Conservation (phyloP, 2,888 invertebrate genomes). For the Athalia cordata region DNA sequence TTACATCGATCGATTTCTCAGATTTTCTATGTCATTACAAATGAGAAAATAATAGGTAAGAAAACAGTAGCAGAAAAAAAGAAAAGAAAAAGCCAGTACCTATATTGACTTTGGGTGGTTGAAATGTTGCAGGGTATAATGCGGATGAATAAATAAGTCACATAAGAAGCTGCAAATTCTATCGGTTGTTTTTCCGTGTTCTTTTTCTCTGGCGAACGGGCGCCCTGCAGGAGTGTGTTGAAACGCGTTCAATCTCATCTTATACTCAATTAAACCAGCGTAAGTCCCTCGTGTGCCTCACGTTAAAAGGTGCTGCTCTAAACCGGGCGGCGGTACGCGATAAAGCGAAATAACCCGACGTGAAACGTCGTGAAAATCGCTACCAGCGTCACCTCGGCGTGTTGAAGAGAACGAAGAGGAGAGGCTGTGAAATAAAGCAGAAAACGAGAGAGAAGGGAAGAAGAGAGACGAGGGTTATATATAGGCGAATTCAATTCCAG, state of each 20-base stretch:
- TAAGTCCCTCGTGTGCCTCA: slow-evolving; percentile 38
- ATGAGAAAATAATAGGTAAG: too few species aligned
- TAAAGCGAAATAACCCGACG: slow-evolving; percentile 45
- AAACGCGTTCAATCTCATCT: slow-evolving; percentile 43
- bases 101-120: too few species aligned
- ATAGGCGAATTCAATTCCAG: slow-evolving; percentile 41
- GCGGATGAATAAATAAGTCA: too few species aligned
- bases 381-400: background rate
- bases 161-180: too few species aligned
- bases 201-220: background rate
- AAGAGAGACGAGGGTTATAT: slow-evolving; percentile 20
- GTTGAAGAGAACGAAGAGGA: background rate
- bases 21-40: too few species aligned
- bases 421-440: background rate
- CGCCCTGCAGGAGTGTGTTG: background rate
- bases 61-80: too few species aligned
- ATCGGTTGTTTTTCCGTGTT: too few species aligned
- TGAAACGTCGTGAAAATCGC: slow-evolving; percentile 35
- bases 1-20: too few species aligned
- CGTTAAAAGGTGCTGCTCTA: slow-evolving; percentile 39
- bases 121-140: too few species aligned
- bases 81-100: too few species aligned
- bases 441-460: background rate
- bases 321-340: slow-evolving; percentile 30
- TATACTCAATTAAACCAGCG: slow-evolving; percentile 43